A percentile compares a stretch with the other conserved stretches of the same genome.
These are phyloP conservation scores for Acromyrmex heyeri DNA, from an alignment of 1,140 invertebrate genomes.

Conservation along the genomic window DNA sequence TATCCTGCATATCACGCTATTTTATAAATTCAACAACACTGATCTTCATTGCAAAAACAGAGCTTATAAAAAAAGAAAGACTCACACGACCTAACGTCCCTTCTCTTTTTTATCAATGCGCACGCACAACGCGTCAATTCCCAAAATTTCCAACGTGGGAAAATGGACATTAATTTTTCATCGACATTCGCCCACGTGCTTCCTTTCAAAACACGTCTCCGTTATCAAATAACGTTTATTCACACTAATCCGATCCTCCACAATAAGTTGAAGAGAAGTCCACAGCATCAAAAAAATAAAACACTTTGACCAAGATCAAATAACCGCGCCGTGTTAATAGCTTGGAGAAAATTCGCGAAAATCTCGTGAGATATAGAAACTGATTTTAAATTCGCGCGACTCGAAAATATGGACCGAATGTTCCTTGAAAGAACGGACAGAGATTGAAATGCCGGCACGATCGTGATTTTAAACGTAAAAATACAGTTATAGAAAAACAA, in stretches of 20 bases:
- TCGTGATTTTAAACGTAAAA: constrained; percentile 30
- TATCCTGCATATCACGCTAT: constrained; percentile 16
- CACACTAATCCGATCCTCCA: constrained; percentile 16
- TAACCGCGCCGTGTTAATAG: background rate
- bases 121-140: background rate
- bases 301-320: background rate
- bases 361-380: background rate
- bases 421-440: background rate
- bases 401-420: background rate
- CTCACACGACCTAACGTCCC: constrained; percentile 5
- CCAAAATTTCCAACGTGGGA: constrained; percentile 30
- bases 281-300: background rate
- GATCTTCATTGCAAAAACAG: background rate
- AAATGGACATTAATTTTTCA: constrained; percentile 56
- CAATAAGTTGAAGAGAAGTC: background rate
- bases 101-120: constrained; percentile 4
- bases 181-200: background rate
- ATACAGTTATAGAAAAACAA: constrained; percentile 14
- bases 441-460: background rate
- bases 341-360: background rate
- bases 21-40: background rate
- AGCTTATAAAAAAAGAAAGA: background rate
- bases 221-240: constrained; percentile 11
- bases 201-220: background rate
- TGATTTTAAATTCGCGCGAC: background rate